Evolutionary conservation across 2,888 invertebrate species (phyloP).

Genomic region (Vandiemenella viatica): DNA sequence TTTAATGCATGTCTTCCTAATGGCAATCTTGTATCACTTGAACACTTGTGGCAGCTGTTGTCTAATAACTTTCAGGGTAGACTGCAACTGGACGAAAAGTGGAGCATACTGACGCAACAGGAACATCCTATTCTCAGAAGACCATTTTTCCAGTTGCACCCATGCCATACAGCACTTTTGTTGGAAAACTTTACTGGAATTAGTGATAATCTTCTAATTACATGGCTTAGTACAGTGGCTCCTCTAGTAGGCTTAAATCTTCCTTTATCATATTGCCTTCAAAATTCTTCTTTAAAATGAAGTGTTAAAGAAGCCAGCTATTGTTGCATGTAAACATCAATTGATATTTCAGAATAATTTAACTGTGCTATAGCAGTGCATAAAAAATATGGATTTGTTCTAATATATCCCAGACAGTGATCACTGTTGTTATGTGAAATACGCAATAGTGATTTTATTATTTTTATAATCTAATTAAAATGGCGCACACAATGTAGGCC

Average conservation of each 20-base stretch:
- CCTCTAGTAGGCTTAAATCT: not conserved
- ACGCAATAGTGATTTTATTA: too few species aligned
- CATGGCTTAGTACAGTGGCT: not conserved
- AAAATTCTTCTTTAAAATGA: too few species aligned
- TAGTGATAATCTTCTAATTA: not conserved
- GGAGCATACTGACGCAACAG: not conserved
- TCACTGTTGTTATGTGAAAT: too few species aligned
- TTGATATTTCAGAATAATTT: too few species aligned
- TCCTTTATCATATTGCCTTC: not conserved
- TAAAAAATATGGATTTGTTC: too few species aligned
- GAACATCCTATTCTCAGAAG: not conserved
- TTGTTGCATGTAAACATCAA: too few species aligned
- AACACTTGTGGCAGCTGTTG: not conserved
- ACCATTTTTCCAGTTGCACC: not conserved
- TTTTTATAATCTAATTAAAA: too few species aligned
- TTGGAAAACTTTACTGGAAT: not conserved
- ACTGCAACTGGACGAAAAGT: not conserved
- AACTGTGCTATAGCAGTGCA: too few species aligned
- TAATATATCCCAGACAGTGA: too few species aligned
- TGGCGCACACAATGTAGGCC: too few species aligned
- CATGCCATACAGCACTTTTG: not conserved
- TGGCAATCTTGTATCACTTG: not conserved
- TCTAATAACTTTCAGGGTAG: too few species aligned
- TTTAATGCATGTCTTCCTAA: not conserved
- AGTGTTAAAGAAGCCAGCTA: too few species aligned